Evolutionary conservation across 2,888 invertebrate species (phyloP).

Genomic region (Sphaerophoria rueppellii): DNA sequence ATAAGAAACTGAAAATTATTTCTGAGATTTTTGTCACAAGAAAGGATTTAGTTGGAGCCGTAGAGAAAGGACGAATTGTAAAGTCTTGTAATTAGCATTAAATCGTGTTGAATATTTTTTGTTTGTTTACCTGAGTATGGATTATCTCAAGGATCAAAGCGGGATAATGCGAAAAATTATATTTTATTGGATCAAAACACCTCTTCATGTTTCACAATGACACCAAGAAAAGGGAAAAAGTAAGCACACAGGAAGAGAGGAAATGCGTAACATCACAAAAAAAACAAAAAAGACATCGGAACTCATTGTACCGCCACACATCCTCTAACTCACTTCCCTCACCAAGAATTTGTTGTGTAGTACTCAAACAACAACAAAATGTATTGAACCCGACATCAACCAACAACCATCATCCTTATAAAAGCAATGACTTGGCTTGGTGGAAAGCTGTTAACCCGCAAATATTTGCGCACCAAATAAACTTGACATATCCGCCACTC

Average conservation of each 20-base stretch:
- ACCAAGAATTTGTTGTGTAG: not conserved
- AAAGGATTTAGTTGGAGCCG: too few species aligned
- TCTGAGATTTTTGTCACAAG: too few species aligned
- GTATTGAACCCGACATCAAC: not conserved
- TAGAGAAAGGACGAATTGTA: too few species aligned
- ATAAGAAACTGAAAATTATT: too few species aligned
- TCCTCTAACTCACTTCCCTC: conserved; percentile 1
- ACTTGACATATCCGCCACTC: conserved; percentile 59
- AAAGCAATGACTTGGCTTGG: not conserved
- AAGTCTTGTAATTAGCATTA: too few species aligned
- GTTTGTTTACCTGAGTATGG: not conserved
- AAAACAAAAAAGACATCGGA: conserved; percentile 45
- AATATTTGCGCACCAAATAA: conserved; percentile 72
- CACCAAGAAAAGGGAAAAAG: conserved; percentile 6
- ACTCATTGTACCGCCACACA: conserved; percentile 43
- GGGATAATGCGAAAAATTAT: conserved; percentile 6
- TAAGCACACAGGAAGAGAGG: conserved; percentile 38
- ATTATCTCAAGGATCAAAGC: not conserved
- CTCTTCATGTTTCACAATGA: conserved; percentile 16
- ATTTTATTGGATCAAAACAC: not conserved
- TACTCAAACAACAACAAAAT: not conserved
- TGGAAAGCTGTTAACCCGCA: conserved; percentile 65
- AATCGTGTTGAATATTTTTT: too few species aligned
- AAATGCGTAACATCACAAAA: conserved; percentile 54
- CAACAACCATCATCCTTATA: conserved; percentile 36